Evolutionary conservation across 2,888 invertebrate species (phyloP).

Genomic region (Andrena flavipes): DNA sequence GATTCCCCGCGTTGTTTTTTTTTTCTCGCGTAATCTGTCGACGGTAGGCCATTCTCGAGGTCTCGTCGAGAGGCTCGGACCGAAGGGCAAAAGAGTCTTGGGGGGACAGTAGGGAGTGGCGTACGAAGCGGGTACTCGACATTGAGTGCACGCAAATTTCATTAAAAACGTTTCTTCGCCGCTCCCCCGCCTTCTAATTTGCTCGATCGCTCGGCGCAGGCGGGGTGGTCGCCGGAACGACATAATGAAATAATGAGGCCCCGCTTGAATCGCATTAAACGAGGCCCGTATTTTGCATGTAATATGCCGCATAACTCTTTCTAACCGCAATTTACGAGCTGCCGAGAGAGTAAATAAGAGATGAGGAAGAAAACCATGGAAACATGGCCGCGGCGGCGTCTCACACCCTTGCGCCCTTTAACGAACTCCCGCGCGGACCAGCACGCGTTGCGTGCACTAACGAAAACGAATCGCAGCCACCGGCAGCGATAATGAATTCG

Average conservation of each 20-base stretch:
- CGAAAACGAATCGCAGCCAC: conserved; percentile 34
- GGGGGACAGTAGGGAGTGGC: no score
- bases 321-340: conserved; percentile 39
- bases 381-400: neutral
- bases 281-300: conserved; percentile 20
- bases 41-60: neutral
- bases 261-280: conserved; percentile 7
- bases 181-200: neutral
- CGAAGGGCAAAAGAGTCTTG: no score
- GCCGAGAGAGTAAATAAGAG: conserved; percentile 18
- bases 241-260: neutral
- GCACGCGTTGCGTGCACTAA: conserved; percentile 3
- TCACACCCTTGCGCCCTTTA: conserved; percentile 4
- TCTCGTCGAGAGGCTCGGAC: neutral
- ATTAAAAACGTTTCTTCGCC: conserved; percentile 13
- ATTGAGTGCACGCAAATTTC: conserved; percentile 9
- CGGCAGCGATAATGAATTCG: conserved; percentile 18
- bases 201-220: neutral
- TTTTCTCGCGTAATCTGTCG: neutral
- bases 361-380: conserved; percentile 15
- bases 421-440: neutral
- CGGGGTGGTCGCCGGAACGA: no score
- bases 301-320: conserved; percentile 12
- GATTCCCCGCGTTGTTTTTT: neutral
- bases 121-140: no score